phyloP scores from a whole-genome alignment of 2,113 vertebrate species.

The Peromyscus californicus region DNA sequence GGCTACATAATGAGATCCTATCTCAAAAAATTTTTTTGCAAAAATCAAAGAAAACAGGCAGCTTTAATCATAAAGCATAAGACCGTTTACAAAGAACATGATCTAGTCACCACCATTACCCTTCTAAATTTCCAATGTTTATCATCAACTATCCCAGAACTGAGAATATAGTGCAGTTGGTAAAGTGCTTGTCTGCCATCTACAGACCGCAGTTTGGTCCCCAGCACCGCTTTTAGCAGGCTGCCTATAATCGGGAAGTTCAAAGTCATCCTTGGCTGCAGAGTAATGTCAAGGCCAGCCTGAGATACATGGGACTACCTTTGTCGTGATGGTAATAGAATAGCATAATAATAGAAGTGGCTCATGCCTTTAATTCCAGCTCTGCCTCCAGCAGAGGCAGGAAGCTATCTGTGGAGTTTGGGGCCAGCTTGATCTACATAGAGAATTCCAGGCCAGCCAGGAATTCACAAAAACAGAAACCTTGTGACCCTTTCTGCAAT shows the following conservation, averaged over 20 bases:
- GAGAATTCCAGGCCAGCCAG: neutral
- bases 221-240: neutral
- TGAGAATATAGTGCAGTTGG: neutral
- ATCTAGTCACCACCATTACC: slow-evolving; percentile 12
- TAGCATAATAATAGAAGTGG: neutral
- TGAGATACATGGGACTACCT: neutral
- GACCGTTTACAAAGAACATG: slow-evolving; percentile 29
- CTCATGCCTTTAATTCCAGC: neutral
- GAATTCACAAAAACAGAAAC: neutral
- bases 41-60: neutral
- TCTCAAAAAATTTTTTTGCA: neutral
- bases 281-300: neutral
- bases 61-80: slow-evolving; percentile 50
- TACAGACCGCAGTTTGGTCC: neutral
- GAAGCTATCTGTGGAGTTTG: no score
- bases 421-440: neutral
- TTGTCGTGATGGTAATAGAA: neutral
- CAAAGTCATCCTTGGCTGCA: neutral
- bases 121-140: slow-evolving; percentile 29
- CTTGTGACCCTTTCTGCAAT: slow-evolving; percentile 17
- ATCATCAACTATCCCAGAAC: slow-evolving; percentile 21
- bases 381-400: no score
- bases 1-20: neutral
- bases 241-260: neutral
- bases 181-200: neutral